Percentiles rank a stretch among this genome's conserved stretches.
These are phyloP conservation scores for Xiphorhynchus erythropygius DNA, from an alignment of 2,797 vertebrate species.

Conservation along the genomic window DNA sequence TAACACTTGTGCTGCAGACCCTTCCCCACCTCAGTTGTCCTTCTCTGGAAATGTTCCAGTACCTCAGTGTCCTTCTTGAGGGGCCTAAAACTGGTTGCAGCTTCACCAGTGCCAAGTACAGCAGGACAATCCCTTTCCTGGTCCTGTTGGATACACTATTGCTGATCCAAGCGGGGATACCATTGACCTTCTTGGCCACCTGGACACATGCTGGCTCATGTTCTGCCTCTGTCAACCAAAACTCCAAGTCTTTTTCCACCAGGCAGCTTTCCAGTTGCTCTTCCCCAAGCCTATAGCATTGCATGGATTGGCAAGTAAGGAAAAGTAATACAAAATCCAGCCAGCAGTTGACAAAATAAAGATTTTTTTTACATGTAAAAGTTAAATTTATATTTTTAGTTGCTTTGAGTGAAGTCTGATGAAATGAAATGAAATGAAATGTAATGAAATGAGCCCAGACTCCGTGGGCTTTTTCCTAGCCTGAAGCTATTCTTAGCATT, in stretches of 20 bases:
- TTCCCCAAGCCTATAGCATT: not conserved
- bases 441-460: not conserved
- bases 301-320: not conserved
- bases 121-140: not conserved
- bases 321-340: not conserved
- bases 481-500: constrained; percentile 28
- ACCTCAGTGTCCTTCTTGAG: not conserved
- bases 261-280: not conserved
- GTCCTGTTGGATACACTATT: not conserved
- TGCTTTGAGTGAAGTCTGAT: constrained; percentile 3
- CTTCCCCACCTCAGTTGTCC: accelerated
- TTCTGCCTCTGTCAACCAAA: too few species aligned
- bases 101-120: not conserved
- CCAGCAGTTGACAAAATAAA: not conserved
- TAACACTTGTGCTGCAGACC: not conserved
- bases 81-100: not conserved
- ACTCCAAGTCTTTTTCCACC: not conserved
- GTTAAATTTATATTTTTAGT: constrained; percentile 10
- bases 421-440: constrained; percentile 26
- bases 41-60: not conserved
- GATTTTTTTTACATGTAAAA: not conserved
- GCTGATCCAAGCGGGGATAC: not conserved
- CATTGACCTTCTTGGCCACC: not conserved
- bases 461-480: not conserved
- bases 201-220: accelerated